A percentile compares a stretch with the other conserved stretches of the same genome.
phyloP scores from a whole-genome alignment of 2,888 invertebrate genomes.

The Anoplius nigerrimus region DNA sequence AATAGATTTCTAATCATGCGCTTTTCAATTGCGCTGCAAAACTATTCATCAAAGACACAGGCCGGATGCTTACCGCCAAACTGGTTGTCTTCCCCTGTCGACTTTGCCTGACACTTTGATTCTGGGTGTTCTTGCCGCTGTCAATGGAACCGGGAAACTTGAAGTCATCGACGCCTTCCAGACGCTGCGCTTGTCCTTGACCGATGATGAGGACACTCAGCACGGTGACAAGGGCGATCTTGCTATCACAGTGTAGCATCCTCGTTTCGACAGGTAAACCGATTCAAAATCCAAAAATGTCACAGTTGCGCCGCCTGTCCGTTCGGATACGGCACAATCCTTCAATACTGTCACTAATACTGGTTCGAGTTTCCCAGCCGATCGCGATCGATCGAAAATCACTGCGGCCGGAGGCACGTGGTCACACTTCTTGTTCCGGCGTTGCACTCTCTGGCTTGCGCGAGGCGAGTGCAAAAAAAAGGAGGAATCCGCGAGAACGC shows the following conservation, averaged over 20 bases:
- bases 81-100: background rate
- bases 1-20: too few relatives aligned
- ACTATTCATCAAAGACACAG: background rate
- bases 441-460: background rate
- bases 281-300: too few relatives aligned
- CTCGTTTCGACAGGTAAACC: background rate
- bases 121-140: too few relatives aligned
- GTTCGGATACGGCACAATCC: background rate
- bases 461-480: background rate
- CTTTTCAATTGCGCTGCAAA: too few relatives aligned
- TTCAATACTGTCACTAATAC: constrained; percentile 1
- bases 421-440: constrained; percentile 1
- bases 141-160: constrained; percentile 48
- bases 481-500: constrained; percentile 24
- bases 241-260: constrained; percentile 25
- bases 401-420: constrained; percentile 15
- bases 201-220: constrained; percentile 35
- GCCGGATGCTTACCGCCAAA: constrained; percentile 47
- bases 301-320: background rate
- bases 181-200: constrained; percentile 22
- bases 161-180: constrained; percentile 41
- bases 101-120: too few relatives aligned
- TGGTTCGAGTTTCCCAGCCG: too few relatives aligned
- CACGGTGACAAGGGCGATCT: constrained; percentile 28
- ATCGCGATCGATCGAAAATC: background rate